Evolutionary conservation across 2,113 vertebrate genomes (phyloP).

Genomic region (Syngnathus typhle): DNA sequence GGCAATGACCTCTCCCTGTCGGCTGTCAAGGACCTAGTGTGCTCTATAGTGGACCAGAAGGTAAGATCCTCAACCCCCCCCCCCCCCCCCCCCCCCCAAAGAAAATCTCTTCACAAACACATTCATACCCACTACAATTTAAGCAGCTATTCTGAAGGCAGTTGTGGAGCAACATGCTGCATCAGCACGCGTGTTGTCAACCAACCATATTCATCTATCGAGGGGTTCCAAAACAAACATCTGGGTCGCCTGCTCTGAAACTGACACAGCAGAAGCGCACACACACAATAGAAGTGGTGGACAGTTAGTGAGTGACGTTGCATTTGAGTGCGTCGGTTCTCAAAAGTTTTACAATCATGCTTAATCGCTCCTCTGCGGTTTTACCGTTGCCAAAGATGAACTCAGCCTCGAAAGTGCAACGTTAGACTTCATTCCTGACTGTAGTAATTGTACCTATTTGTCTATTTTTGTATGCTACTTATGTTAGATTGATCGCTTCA

Average conservation of each 20-base stretch:
- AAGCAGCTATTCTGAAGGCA: conserved; percentile 6
- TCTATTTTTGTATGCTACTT: neutral
- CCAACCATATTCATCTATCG: conserved; percentile 45
- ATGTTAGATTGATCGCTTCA: neutral
- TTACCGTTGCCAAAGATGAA: conserved; percentile 4
- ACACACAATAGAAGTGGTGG: conserved; percentile 18
- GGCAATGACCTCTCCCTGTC: conserved; percentile 88
- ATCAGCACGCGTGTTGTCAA: conserved; percentile 31
- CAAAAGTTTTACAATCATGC: neutral
- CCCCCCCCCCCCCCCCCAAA: neutral
- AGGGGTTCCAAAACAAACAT: conserved; percentile 52
- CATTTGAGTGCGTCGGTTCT: conserved; percentile 15
- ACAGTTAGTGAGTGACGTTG: conserved; percentile 6
- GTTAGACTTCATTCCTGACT: neutral
- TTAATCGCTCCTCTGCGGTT: conserved; percentile 14
- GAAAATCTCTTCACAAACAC: conserved; percentile 5
- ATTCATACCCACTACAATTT: neutral
- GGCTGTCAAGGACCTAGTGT: conserved; percentile 91
- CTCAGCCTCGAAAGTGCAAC: conserved; percentile 2
- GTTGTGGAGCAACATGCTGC: conserved; percentile 5
- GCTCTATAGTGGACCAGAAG: conserved; percentile 98
- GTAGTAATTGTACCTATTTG: neutral
- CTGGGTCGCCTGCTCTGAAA: conserved; percentile 47
- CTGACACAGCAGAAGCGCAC: conserved; percentile 38
- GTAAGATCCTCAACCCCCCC: conserved; percentile 58